A percentile compares a stretch with the other conserved stretches of the same genome.
Conservation (phyloP, 2,888 invertebrate genomes). For the Tachystola acroxantha region DNA sequence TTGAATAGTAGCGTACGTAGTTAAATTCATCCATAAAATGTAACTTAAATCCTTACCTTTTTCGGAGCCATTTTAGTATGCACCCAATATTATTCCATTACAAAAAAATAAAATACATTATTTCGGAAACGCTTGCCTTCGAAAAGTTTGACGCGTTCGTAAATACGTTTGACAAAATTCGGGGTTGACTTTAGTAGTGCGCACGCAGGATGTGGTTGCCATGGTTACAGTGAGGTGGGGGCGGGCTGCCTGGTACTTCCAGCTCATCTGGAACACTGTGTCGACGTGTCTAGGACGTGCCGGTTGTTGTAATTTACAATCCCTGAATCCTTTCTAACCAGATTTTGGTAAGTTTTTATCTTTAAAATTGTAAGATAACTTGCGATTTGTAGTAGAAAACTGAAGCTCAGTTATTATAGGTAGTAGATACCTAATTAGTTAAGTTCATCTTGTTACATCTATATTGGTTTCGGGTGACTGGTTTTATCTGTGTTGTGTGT, state of each 20-base stretch:
- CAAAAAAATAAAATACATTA: constrained; percentile 2
- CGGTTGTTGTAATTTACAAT: not conserved
- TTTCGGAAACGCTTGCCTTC: not conserved
- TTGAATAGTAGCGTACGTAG: no score
- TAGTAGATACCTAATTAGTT: no score
- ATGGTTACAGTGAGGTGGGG: constrained; percentile 42
- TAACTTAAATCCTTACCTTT: constrained; percentile 47
- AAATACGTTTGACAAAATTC: constrained; percentile 43
- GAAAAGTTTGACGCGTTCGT: constrained; percentile 11
- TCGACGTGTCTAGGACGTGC: constrained; percentile 1
- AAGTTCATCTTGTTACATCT: not conserved
- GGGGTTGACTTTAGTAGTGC: constrained; percentile 30
- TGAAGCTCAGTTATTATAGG: no score
- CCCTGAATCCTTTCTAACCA: not conserved
- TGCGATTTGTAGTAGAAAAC: no score
- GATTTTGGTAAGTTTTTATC: not conserved
- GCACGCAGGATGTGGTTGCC: constrained; percentile 57
- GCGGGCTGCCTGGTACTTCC: constrained; percentile 16
- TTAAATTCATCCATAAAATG: no score
- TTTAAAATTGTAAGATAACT: no score
- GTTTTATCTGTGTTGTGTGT: not conserved
- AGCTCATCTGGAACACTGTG: constrained; percentile 1
- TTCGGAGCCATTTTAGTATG: constrained; percentile 53
- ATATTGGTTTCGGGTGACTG: no score
- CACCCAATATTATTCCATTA: not conserved